Evolutionary conservation across 2,113 vertebrate species (phyloP).

Genomic region (Ancistrus triradiatus): DNA sequence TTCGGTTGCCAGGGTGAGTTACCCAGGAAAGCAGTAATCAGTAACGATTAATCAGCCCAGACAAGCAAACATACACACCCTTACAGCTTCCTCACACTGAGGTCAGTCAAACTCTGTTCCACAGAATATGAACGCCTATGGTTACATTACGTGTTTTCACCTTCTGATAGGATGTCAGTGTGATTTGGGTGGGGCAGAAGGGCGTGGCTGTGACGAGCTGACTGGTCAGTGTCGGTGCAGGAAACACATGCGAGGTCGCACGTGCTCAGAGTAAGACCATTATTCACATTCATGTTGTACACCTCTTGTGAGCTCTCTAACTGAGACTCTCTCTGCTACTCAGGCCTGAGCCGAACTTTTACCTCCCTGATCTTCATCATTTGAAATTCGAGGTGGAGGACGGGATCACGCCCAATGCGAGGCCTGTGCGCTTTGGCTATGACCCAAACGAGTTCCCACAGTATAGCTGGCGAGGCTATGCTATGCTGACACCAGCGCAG

Average conservation of each 20-base stretch:
- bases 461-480: conserved; percentile 92
- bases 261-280: conserved; percentile 84
- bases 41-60: conserved; percentile 6
- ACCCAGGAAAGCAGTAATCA: conserved; percentile 2
- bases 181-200: conserved; percentile 78
- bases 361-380: conserved; percentile 86
- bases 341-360: conserved; percentile 77
- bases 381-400: conserved; percentile 89
- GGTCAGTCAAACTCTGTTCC: background rate
- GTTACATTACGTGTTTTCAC: background rate
- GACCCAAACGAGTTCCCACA: conserved; percentile 76
- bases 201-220: conserved; percentile 58
- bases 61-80: conserved; percentile 10
- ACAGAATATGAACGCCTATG: too few relatives aligned
- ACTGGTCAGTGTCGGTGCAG: conserved; percentile 77
- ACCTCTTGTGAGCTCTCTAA: background rate
- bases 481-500: conserved; percentile 78
- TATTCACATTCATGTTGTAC: too few relatives aligned
- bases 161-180: conserved; percentile 77
- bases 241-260: conserved; percentile 68
- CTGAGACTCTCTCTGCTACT: background rate
- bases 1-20: conserved; percentile 86
- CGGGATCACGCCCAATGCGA: conserved; percentile 69
- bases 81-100: background rate
- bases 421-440: conserved; percentile 78